Base-by-base conservation (phyloP, 2,113 vertebrate species). In the Nansenia antarctica region DNA sequence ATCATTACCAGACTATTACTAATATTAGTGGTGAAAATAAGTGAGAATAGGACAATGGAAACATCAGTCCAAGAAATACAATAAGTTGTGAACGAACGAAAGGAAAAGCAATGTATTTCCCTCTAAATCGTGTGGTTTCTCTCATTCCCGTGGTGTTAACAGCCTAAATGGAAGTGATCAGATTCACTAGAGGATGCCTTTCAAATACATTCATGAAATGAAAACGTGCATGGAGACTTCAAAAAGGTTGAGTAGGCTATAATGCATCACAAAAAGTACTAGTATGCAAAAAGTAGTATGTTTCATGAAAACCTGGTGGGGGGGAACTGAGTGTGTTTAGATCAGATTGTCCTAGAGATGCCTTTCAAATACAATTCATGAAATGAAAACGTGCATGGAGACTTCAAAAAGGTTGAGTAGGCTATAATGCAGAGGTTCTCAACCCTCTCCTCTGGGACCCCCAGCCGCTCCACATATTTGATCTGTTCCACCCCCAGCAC, bases 161-260 rank as follows among this genome's bases (percentile, higher is more conserved):
- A 1, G 39, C 18, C 18, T 5, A 42, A 15, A 42, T 42, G 18
- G 3, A 15, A 15, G 14, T 18, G 14, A 42, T 15, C 39, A n/a
- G n/a, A 42, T 15, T 42, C 14, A n/a, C 14, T 5, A 42, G 12
- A 15, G 26, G 53, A n/a, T 15, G 3, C 26, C 12, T 55, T 55
- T 55, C 12, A 55, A 55, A 55, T 29, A 14, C 12, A 55, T 29
- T 7, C 22, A 55, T 29, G 26, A 29, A 27, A 27, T 26, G 53
- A 55, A 55, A 55, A 55, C 53, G 22, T 55, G n/a, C n/a, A n/a
- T n/a, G 24, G 53, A 29, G 24, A 29, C 53, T 55, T 55, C 53
- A 55, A 55, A 7, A 24, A 55, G 53, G 5, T 55, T 4, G 53
- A 29, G 53, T 55, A 55, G 24, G 53, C 53, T 55, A 18, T 14